Evolutionary conservation across 2,888 invertebrate species (phyloP).

Genomic region (Morpho achilles): DNA sequence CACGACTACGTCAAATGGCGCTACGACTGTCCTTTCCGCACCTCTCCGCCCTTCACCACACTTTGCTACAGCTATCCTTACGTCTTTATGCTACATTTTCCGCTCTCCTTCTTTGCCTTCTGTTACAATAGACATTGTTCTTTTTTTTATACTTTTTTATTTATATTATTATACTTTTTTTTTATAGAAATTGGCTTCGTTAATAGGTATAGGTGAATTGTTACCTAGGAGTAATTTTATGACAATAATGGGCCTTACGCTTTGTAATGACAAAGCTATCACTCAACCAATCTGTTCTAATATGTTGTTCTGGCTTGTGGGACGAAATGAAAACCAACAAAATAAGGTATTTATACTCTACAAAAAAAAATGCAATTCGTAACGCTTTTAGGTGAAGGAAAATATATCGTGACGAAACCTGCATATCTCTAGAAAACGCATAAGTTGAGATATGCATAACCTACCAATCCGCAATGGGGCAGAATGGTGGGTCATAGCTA

Average conservation of each 20-base stretch:
- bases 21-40: too few species aligned
- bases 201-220: constrained; percentile 78
- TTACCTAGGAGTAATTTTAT: constrained; percentile 75
- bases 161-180: background rate
- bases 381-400: too few species aligned
- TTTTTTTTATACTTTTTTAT: background rate
- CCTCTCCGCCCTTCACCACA: too few species aligned
- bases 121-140: background rate
- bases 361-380: background rate
- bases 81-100: too few species aligned
- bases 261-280: constrained; percentile 71
- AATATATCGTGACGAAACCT: too few species aligned
- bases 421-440: too few species aligned
- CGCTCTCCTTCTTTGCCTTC: too few species aligned
- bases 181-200: constrained; percentile 41
- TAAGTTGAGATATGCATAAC: too few species aligned
- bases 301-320: constrained; percentile 82
- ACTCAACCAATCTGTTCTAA: constrained; percentile 82
- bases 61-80: too few species aligned
- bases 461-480: too few species aligned
- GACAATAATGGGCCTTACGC: constrained; percentile 56
- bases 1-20: too few species aligned
- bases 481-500: too few species aligned
- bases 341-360: constrained; percentile 59
- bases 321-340: constrained; percentile 78